phyloP scores from a whole-genome alignment of 2,797 vertebrate species.

The Acanthurus lineatus region DNA sequence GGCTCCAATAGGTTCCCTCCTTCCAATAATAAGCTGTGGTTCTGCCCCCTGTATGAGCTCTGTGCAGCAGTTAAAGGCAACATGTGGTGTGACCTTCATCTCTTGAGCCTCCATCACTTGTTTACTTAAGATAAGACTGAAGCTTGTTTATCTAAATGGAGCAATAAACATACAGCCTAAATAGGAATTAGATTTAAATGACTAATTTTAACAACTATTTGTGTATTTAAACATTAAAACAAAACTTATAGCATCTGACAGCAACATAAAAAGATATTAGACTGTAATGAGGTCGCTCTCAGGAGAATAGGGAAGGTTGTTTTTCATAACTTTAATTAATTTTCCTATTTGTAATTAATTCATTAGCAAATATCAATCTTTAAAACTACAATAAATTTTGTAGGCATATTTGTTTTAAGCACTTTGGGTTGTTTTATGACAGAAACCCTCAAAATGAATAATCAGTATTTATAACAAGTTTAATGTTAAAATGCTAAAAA shows the following conservation, averaged over 20 bases:
- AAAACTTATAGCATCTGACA: neutral
- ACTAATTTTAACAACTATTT: neutral
- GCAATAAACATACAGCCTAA: neutral
- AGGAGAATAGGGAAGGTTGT: conserved; percentile 39
- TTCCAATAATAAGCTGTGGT: conserved; percentile 85
- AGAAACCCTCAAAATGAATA: neutral
- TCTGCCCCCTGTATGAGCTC: conserved; percentile 84
- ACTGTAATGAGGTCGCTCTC: conserved; percentile 28
- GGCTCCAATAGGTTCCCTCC: conserved; percentile 83
- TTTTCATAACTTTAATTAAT: conserved; percentile 37
- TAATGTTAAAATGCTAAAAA: neutral
- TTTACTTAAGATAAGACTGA: conserved; percentile 38
- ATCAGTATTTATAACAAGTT: conserved; percentile 6
- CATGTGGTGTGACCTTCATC: conserved; percentile 85
- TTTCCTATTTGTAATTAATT: conserved; percentile 11
- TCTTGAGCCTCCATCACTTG: conserved; percentile 57
- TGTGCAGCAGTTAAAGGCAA: conserved; percentile 76
- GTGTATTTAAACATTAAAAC: neutral
- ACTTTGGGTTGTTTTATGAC: neutral
- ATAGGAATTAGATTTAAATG: neutral
- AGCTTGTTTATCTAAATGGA: neutral
- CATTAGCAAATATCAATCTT: neutral
- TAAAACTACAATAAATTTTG: neutral
- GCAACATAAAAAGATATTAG: neutral
- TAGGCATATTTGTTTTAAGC: neutral